A percentile compares a stretch with the other conserved stretches of the same genome.
Evolutionary conservation across 2,113 vertebrate species (phyloP).

Genomic region (Callocephalon fimbriatum): DNA sequence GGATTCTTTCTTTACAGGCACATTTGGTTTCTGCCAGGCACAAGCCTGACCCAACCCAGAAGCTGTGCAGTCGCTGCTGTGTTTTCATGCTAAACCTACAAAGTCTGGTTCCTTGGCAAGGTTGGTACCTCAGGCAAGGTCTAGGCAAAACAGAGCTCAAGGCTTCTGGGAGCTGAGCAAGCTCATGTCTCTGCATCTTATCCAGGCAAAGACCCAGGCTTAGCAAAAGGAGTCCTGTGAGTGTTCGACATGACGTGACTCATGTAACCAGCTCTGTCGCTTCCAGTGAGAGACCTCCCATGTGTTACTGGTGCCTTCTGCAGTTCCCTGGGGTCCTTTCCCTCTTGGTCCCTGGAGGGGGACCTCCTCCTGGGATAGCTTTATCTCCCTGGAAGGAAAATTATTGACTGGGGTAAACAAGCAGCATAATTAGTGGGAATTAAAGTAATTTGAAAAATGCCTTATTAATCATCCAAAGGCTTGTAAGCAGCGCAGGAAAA

Average conservation of each 20-base stretch:
- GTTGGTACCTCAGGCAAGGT: neutral
- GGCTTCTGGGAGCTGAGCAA: neutral
- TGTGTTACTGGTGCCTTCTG: neutral
- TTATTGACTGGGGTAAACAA: conserved; percentile 18
- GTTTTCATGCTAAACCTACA: neutral
- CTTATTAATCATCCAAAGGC: conserved; percentile 21
- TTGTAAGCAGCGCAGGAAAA: neutral
- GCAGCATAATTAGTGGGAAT: conserved; percentile 23
- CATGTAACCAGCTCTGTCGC: neutral
- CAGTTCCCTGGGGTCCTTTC: neutral
- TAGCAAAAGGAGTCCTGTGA: neutral
- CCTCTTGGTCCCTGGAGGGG: neutral
- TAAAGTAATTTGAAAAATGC: conserved; percentile 33
- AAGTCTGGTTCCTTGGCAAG: neutral
- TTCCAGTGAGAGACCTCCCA: neutral
- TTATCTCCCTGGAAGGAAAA: conserved; percentile 25
- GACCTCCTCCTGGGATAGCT: neutral
- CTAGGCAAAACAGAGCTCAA: neutral
- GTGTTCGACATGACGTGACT: rapidly evolving
- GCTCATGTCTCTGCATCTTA: neutral
- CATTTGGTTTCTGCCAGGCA: neutral
- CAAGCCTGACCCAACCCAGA: neutral
- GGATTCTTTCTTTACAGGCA: neutral
- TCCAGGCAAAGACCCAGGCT: neutral
- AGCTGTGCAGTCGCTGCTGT: neutral